Evolutionary conservation across 2,797 vertebrate genomes (phyloP).

Genomic region (Tragopan temminckii): DNA sequence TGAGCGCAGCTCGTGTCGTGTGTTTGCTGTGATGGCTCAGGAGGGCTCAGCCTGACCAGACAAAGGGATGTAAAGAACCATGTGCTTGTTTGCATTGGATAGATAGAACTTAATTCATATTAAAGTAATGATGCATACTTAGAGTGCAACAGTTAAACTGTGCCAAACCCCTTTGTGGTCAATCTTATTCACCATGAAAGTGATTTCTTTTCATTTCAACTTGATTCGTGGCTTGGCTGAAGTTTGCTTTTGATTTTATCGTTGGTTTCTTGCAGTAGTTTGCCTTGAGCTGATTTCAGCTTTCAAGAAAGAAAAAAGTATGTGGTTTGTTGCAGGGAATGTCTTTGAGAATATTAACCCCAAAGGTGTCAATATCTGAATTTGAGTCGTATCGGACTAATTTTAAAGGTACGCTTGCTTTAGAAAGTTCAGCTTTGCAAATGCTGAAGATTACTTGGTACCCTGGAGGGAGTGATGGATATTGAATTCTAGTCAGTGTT

Average conservation of each 20-base stretch:
- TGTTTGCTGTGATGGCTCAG: not conserved
- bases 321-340: not conserved
- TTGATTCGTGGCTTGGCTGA: not conserved
- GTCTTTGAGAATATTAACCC: not conserved
- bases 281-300: constrained; percentile 7
- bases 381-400: not conserved
- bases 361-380: constrained; percentile 11
- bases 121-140: not conserved
- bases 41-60: not conserved
- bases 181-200: not conserved
- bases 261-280: not conserved
- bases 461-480: not conserved
- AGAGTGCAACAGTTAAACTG: not conserved
- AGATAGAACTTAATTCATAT: not conserved
- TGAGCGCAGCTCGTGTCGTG: not conserved
- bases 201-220: not conserved
- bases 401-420: not conserved
- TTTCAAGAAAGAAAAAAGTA: not conserved
- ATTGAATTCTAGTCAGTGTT: not conserved
- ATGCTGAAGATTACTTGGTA: not conserved
- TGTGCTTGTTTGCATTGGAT: not conserved
- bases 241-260: not conserved
- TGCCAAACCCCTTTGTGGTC: not conserved
- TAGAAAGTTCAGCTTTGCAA: not conserved
- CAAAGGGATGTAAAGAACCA: not conserved